Conservation (phyloP, 2,113 vertebrate genomes). For the Felis catus region F.catus_Fca126_mat1.0 CM031419.1:100224001-100224500, state of each 20-base stretch:
- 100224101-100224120: slow-evolving; percentile 6
- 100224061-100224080: slow-evolving; percentile 58
- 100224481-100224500: not conserved
- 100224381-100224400: not conserved
- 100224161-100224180: not conserved
- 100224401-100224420: rapidly evolving
- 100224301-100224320: not conserved
- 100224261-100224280: not conserved
- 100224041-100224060: slow-evolving; percentile 10
- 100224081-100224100: slow-evolving; percentile 50
- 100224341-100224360: not conserved
- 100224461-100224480: not conserved
- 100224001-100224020: slow-evolving; percentile 53
- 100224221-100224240: not conserved
- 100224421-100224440: not conserved
- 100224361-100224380: not conserved
- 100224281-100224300: not conserved
- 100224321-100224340: not conserved
- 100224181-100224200: slow-evolving; percentile 40
- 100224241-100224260: not conserved
- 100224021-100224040: slow-evolving; percentile 28
- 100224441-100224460: not conserved
- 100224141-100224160: slow-evolving; percentile 32
- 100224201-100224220: not conserved
- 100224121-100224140: not conserved